phyloP scores from a whole-genome alignment of 2,888 invertebrate genomes.

The Ectemnius cavifrons region DNA sequence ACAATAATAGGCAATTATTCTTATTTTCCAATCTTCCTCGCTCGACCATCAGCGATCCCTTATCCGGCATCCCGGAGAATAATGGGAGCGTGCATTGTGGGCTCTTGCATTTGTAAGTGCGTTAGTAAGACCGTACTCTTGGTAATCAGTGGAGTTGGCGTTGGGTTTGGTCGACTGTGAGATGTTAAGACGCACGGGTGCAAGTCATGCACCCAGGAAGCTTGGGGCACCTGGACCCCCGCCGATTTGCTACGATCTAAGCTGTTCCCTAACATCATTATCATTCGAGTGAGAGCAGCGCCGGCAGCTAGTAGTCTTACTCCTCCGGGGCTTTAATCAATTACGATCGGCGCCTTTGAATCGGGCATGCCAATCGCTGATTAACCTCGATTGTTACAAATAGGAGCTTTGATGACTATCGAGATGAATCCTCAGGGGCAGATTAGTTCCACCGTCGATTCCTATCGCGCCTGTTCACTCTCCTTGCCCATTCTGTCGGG shows the following conservation, averaged over 20 bases:
- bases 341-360: constrained; percentile 64
- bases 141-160: constrained; percentile 47
- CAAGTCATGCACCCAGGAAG: constrained; percentile 62
- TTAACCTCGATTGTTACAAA: constrained; percentile 20
- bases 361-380: constrained; percentile 33
- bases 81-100: constrained; percentile 12
- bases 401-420: background rate
- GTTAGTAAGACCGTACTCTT: background rate
- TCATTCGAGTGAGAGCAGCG: constrained; percentile 58
- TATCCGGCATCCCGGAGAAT: background rate
- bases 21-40: constrained; percentile 5
- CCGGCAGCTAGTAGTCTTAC: constrained; percentile 35
- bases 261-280: constrained; percentile 65
- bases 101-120: constrained; percentile 22
- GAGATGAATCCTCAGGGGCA: background rate
- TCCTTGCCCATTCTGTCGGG: too few relatives aligned
- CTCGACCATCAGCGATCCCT: constrained; percentile 13
- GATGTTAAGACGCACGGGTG: constrained; percentile 61
- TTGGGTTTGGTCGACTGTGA: constrained; percentile 49
- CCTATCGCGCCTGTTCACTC: background rate
- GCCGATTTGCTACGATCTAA: constrained; percentile 10
- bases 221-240: constrained; percentile 52
- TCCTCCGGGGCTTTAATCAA: constrained; percentile 64
- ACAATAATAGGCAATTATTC: constrained; percentile 31
- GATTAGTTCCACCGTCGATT: background rate